Base-by-base conservation (phyloP, 2,113 vertebrate species). In the Catagonus wagneri region DNA sequence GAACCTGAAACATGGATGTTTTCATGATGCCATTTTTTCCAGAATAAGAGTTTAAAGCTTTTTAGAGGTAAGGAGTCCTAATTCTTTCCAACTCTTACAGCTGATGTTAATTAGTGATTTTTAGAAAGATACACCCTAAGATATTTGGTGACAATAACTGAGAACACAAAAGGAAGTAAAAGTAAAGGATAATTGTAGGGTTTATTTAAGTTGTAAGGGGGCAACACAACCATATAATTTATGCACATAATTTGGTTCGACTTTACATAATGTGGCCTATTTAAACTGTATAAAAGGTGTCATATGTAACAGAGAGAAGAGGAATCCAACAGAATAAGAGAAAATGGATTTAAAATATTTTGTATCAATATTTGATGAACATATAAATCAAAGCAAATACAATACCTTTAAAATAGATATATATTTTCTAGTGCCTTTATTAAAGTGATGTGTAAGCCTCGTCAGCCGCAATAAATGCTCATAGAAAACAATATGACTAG, bases 311-410 rank as follows among this genome's bases (percentile, higher is more conserved):
- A 69, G 32, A 71, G 14, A 76, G 17, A 92, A 76, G 56, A 78
- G 2, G 50, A 75, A 86, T 75, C 17, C n/a, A n/a, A n/a, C n/a
- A n/a, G 52, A 88, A 78, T 94, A 66, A 20, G 3, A 66, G n/a
- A 75, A 84, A 92, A n/a, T 36, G 81, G 25, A 25, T 36, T 72
- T 29, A 52, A 93, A 90, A 72, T 56, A 85, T 88, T 78, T 84
- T 74, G 34, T 7, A 36, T 60, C 19, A 66, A 60, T 75, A 66
- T 27, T 56, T 36, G 10, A 71, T 91, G 17, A 68, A 14, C 10
- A 60, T 13, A 3, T 74, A 86, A 63, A 63, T 71, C 60, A 83
- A 52, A 61, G 36, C 17, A 93, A 79, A 94, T 54, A 58, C 9
- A 58, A 65, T 14, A 61, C 16, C 4, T 86, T 60, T 23, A 60